phyloP scores from a whole-genome alignment of 2,797 vertebrate species.

The Masticophis lateralis region DNA sequence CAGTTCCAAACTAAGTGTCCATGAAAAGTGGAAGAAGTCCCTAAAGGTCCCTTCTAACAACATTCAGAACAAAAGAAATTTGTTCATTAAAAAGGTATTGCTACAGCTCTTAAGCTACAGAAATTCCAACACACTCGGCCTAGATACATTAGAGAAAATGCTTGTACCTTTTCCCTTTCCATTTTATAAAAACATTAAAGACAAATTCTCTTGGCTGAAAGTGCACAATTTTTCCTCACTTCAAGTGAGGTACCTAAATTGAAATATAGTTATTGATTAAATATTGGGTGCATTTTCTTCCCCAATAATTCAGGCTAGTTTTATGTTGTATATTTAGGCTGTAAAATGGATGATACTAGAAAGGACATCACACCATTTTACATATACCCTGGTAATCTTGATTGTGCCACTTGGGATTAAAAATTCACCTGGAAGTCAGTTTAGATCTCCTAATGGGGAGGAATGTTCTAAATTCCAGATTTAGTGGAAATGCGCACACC shows the following conservation, averaged over 20 bases:
- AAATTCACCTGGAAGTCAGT: not conserved
- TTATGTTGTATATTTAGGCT: not conserved
- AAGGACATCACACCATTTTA: not conserved
- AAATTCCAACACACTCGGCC: not conserved
- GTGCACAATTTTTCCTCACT: not conserved
- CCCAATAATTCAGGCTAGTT: not conserved
- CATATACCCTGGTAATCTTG: not conserved
- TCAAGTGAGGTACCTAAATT: not conserved
- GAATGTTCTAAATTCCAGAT: not conserved
- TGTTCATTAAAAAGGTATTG: not conserved
- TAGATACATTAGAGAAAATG: not conserved
- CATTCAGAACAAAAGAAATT: not conserved
- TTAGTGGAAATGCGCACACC: not conserved
- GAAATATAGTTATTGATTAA: not conserved
- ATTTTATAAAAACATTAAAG: not conserved
- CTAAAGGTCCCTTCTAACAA: not conserved
- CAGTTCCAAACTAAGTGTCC: not conserved
- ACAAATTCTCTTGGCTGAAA: not conserved
- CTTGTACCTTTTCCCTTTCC: not conserved
- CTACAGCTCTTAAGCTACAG: not conserved
- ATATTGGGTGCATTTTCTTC: not conserved
- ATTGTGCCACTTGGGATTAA: not conserved
- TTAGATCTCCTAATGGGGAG: not conserved
- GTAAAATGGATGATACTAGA: not conserved
- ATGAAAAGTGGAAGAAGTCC: not conserved